Evolutionary conservation across 2,797 vertebrate genomes (phyloP).

Genomic region (Protosalanx chinensis): DNA sequence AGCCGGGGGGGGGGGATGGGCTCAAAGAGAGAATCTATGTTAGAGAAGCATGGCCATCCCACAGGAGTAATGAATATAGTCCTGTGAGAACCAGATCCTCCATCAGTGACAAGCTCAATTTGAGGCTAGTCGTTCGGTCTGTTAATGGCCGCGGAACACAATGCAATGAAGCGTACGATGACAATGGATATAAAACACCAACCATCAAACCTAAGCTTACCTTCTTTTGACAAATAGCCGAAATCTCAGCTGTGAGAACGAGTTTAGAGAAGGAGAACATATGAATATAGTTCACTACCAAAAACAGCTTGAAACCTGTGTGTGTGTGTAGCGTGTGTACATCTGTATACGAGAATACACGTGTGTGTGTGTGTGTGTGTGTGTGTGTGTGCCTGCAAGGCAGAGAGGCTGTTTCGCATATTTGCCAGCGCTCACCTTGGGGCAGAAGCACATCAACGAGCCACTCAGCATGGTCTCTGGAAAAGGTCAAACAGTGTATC

Average conservation of each 20-base stretch:
- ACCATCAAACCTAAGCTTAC: slow-evolving; percentile 75
- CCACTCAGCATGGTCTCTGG: slow-evolving; percentile 95
- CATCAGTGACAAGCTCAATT: neutral
- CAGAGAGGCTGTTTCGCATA: slow-evolving; percentile 11
- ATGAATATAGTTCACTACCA: slow-evolving; percentile 8
- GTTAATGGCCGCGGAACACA: slow-evolving; percentile 7
- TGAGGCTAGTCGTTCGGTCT: neutral
- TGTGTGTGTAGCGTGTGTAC: slow-evolving; percentile 2
- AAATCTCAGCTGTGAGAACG: slow-evolving; percentile 96
- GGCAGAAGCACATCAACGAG: slow-evolving; percentile 96
- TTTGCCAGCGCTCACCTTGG: slow-evolving; percentile 83
- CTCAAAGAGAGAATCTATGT: neutral
- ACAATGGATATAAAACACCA: slow-evolving; percentile 49
- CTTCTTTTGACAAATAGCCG: slow-evolving; percentile 99
- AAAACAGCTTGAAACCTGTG: slow-evolving; percentile 3
- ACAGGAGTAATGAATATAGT: neutral
- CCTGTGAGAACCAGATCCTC: neutral
- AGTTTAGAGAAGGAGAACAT: slow-evolving; percentile 64
- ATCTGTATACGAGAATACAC: neutral
- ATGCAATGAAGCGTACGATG: slow-evolving; percentile 3
- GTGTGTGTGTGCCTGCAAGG: neutral
- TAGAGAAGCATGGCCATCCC: neutral
- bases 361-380: neutral
- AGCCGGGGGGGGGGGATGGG: neutral
- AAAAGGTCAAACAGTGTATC: slow-evolving; percentile 55